phyloP scores from a whole-genome alignment of 2,113 vertebrate genomes.

The Nipponia nippon region DNA sequence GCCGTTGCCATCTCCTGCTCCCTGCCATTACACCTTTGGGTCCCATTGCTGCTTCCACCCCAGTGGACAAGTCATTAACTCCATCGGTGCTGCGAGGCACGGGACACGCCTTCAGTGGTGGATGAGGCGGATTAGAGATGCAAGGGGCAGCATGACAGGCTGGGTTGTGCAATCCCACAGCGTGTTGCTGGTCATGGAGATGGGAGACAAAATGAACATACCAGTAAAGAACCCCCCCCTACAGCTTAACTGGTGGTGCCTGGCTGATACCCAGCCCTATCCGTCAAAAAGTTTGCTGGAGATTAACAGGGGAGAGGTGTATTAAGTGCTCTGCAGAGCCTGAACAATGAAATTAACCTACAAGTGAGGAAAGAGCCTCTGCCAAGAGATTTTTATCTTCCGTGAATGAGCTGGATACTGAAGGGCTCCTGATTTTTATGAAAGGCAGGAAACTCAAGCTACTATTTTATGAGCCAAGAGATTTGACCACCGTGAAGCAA shows the following conservation, averaged over 20 bases:
- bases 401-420: constrained; percentile 22
- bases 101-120: neutral
- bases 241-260: neutral
- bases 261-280: neutral
- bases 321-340: neutral
- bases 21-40: neutral
- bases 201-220: neutral
- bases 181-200: fast-evolving
- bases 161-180: neutral
- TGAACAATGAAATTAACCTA: constrained; percentile 38
- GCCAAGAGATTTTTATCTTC: constrained; percentile 72
- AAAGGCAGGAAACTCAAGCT: constrained; percentile 60
- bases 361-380: constrained; percentile 34
- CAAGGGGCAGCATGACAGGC: neutral
- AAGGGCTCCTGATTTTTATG: constrained; percentile 47
- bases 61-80: neutral
- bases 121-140: neutral
- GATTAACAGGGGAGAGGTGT: neutral
- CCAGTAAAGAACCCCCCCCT: neutral
- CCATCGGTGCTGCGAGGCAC: neutral
- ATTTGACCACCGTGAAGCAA: constrained; percentile 46
- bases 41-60: neutral
- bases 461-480: constrained; percentile 51
- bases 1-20: neutral
- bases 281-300: neutral